phyloP scores from a whole-genome alignment of 2,888 invertebrate species.

The Ophion slaviceki region DNA sequence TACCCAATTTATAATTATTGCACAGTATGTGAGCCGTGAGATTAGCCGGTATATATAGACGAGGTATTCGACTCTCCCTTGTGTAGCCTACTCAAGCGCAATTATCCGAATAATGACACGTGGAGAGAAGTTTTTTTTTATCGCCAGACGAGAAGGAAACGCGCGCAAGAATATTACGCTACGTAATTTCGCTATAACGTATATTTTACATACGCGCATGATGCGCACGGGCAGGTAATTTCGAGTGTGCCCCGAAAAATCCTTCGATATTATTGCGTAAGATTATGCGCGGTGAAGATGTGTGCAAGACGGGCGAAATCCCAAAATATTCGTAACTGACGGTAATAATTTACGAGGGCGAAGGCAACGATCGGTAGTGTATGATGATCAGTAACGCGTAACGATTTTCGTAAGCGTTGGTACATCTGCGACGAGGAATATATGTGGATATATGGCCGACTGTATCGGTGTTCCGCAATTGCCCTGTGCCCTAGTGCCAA shows the following conservation, averaged over 20 bases:
- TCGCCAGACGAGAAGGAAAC: constrained; percentile 45
- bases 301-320: no score
- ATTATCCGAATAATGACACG: constrained; percentile 52
- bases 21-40: constrained; percentile 19
- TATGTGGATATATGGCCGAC: no score
- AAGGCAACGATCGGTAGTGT: no score
- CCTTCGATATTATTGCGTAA: no score
- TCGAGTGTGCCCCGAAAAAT: not conserved
- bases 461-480: no score
- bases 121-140: constrained; percentile 28
- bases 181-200: constrained; percentile 50
- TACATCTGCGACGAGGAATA: no score
- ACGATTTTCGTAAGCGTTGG: no score
- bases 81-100: constrained; percentile 44
- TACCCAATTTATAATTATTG: constrained; percentile 44
- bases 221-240: constrained; percentile 20
- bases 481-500: no score
- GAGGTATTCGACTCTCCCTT: constrained; percentile 16
- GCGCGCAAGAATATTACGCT: constrained; percentile 41
- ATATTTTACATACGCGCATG: not conserved
- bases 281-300: no score
- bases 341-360: no score
- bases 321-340: no score
- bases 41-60: constrained; percentile 28
- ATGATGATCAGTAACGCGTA: no score